Conservation (phyloP, 2,797 vertebrate genomes). For the Sarcoramphus papa region DNA sequence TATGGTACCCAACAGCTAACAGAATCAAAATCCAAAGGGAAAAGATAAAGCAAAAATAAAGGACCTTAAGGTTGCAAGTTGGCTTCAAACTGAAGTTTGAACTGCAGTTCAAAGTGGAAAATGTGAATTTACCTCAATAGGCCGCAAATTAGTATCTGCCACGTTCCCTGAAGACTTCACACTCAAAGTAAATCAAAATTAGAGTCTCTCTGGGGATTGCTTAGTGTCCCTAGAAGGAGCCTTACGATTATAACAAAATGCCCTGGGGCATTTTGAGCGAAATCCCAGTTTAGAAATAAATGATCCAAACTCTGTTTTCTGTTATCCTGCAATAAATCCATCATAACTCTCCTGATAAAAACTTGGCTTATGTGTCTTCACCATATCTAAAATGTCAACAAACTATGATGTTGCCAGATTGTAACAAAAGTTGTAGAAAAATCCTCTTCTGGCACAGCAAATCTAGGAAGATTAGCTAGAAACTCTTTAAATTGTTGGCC, state of each 20-base stretch:
- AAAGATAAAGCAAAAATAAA: background rate
- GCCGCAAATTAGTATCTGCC: slow-evolving; percentile 22
- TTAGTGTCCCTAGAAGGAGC: background rate
- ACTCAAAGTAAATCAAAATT: slow-evolving; percentile 5
- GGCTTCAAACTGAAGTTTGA: background rate
- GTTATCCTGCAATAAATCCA: background rate
- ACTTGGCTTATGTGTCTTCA: background rate
- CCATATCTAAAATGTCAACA: background rate
- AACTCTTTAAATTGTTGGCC: background rate
- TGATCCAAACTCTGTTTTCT: background rate
- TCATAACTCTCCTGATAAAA: background rate
- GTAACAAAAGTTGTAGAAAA: background rate
- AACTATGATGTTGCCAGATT: background rate
- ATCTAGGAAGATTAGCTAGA: background rate
- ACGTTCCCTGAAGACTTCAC: slow-evolving; percentile 15
- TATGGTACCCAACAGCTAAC: background rate
- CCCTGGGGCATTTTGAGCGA: background rate
- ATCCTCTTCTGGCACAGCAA: background rate
- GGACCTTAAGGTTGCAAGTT: background rate
- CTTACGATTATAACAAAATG: background rate
- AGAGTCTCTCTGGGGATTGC: background rate
- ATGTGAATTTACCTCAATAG: slow-evolving; percentile 22
- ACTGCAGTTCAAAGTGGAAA: slow-evolving; percentile 18
- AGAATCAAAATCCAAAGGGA: background rate
- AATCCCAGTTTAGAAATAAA: slow-evolving; percentile 5